These are phyloP conservation scores for Falcaria lacertinaria DNA, from an alignment of 2,888 invertebrate genomes.

Conservation along the genomic window DNA sequence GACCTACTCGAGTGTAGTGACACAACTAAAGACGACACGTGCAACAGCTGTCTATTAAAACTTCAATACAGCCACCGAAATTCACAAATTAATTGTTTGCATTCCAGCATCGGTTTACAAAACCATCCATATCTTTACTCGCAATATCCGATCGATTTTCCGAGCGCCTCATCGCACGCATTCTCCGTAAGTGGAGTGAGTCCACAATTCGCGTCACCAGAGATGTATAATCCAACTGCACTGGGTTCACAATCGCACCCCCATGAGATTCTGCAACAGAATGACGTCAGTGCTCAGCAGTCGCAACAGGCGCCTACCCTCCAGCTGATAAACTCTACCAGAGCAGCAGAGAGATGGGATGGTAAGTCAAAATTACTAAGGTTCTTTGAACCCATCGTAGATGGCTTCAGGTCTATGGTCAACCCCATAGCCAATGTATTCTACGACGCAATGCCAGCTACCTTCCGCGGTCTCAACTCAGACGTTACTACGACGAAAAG, in stretches of 20 bases:
- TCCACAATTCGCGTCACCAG: slow-evolving; percentile 69
- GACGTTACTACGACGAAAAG: slow-evolving; percentile 56
- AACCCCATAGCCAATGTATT: slow-evolving; percentile 66
- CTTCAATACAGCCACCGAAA: slow-evolving; percentile 9
- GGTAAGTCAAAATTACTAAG: slow-evolving; percentile 74
- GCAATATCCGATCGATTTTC: slow-evolving; percentile 78
- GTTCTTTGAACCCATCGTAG: slow-evolving; percentile 67
- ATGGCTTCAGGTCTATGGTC: slow-evolving; percentile 54
- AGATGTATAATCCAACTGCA: slow-evolving; percentile 69
- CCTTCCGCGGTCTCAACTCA: slow-evolving; percentile 62
- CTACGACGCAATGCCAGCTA: slow-evolving; percentile 63
- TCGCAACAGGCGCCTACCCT: slow-evolving; percentile 71
- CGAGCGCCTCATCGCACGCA: slow-evolving; percentile 75
- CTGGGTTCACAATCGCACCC: slow-evolving; percentile 57
- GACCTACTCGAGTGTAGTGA: not conserved
- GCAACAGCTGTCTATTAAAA: not conserved
- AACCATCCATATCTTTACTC: slow-evolving; percentile 75
- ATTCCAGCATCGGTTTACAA: slow-evolving; percentile 75
- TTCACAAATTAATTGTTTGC: slow-evolving; percentile 46
- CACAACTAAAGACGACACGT: not conserved
- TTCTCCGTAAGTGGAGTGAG: slow-evolving; percentile 75
- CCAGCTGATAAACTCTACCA: slow-evolving; percentile 59
- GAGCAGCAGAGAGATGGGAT: slow-evolving; percentile 74
- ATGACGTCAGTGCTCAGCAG: slow-evolving; percentile 73
- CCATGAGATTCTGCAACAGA: slow-evolving; percentile 66